phyloP scores from a whole-genome alignment of 2,888 invertebrate species.

The Acronicta psi region DNA sequence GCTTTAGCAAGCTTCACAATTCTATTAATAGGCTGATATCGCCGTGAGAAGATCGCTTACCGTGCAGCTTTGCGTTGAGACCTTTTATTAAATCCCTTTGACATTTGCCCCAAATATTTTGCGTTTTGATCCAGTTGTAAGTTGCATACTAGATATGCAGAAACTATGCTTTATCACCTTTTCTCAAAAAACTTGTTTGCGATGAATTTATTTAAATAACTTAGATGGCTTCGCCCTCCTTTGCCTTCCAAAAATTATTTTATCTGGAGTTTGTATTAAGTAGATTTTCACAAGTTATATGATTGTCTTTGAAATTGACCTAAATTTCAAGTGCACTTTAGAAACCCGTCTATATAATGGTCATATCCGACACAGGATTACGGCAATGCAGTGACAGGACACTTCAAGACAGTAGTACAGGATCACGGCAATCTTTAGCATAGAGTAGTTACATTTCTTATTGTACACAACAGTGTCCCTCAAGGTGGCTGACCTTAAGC shows the following conservation, averaged over 20 bases:
- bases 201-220: neutral
- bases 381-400: too few species aligned
- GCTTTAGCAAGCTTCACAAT: neutral
- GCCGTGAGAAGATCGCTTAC: constrained; percentile 1
- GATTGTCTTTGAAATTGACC: too few species aligned
- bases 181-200: neutral
- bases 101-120: neutral
- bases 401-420: too few species aligned
- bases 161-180: neutral
- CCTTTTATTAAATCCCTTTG: neutral
- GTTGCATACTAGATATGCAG: neutral
- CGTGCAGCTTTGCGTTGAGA: neutral
- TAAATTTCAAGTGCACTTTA: too few species aligned
- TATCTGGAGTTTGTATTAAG: neutral
- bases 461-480: too few species aligned
- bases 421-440: too few species aligned
- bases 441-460: too few species aligned
- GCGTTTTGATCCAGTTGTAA: constrained; percentile 1
- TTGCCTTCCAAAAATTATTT: neutral
- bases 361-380: too few species aligned
- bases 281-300: too few species aligned
- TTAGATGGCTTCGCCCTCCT: too few species aligned
- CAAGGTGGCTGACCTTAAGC: too few species aligned
- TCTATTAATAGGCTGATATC: neutral
- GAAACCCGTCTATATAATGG: too few species aligned